Conservation (phyloP, 2,888 invertebrate species). For the Dioctria linearis region DNA sequence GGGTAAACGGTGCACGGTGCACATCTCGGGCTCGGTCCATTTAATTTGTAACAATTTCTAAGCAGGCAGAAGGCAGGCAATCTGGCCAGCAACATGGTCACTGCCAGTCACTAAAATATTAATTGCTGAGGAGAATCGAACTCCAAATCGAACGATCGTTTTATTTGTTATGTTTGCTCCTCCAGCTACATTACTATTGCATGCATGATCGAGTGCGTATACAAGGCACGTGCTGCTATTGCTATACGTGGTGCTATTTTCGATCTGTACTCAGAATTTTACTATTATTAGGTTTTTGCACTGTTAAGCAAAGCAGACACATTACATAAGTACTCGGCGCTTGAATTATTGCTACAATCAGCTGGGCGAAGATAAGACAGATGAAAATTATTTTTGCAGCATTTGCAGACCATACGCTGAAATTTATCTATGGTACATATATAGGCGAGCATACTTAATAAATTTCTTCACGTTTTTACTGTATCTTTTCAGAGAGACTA, state of each 20-base stretch:
- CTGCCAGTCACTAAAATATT: not conserved
- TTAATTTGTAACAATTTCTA: constrained; percentile 6
- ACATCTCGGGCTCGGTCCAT: not conserved
- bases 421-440: not conserved
- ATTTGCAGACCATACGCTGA: not conserved
- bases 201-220: not conserved
- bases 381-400: not conserved
- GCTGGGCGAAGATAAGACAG: constrained; percentile 21
- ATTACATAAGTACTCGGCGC: constrained; percentile 25
- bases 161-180: not conserved
- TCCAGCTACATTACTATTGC: not conserved
- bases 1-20: not conserved
- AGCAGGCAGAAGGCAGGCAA: constrained; percentile 14
- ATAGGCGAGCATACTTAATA: not conserved
- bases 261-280: not conserved
- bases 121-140: not conserved
- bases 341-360: constrained; percentile 26
- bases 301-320: not conserved
- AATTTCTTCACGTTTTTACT: constrained; percentile 38
- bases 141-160: not conserved
- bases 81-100: constrained; percentile 21
- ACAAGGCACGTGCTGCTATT: not conserved
- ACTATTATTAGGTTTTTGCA: constrained; percentile 36
- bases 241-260: not conserved
- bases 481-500: constrained; percentile 17